Conservation (phyloP, 2,113 vertebrate species). For the Hassar affinis region DNA sequence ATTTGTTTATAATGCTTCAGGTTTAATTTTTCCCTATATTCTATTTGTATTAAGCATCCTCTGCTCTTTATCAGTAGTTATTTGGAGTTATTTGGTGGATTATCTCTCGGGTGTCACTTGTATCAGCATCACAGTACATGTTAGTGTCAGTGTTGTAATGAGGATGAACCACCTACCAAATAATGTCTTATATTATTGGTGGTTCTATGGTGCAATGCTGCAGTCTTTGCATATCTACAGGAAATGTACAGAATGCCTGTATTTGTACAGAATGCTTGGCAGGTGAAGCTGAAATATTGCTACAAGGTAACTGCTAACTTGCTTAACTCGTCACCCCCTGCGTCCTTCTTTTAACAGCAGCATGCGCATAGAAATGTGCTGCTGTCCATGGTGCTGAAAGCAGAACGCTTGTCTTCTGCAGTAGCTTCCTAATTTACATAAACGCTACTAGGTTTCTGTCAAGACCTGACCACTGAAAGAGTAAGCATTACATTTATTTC, state of each 20-base stretch:
- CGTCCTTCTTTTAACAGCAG: neutral
- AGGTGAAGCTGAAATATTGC: neutral
- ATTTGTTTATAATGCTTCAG: neutral
- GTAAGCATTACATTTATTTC: neutral
- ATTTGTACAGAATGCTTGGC: neutral
- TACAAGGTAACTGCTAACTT: neutral
- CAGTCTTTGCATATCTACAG: neutral
- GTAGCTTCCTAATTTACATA: neutral
- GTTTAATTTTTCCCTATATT: neutral
- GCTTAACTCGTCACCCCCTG: neutral
- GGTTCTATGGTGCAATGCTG: neutral
- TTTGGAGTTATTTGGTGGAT: too few relatives aligned
- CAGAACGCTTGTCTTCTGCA: neutral
- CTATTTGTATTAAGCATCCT: neutral
- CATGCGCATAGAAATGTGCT: neutral
- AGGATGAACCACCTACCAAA: neutral
- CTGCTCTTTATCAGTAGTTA: neutral
- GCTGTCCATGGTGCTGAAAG: conserved; percentile 47
- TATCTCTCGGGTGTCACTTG: neutral
- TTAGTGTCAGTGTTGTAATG: neutral
- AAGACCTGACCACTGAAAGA: neutral
- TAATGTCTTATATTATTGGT: neutral
- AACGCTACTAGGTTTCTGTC: neutral
- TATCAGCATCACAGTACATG: neutral
- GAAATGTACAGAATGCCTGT: too few relatives aligned